phyloP scores from a whole-genome alignment of 1,140 invertebrate species.

The Drosophila novamexicana region DNA sequence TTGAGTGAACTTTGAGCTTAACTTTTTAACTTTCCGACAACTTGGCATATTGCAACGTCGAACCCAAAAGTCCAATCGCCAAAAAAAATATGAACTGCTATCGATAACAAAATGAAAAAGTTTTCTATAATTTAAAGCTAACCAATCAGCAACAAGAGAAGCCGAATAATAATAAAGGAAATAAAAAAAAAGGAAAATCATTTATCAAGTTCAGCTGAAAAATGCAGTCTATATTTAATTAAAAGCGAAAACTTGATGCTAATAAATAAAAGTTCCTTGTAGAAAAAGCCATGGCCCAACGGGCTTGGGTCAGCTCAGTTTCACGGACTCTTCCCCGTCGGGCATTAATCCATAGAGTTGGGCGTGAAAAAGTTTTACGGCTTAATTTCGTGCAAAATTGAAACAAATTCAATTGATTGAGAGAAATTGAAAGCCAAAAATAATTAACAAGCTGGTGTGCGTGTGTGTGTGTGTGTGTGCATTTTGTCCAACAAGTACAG shows the following conservation, averaged over 20 bases:
- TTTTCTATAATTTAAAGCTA: conserved; percentile 36
- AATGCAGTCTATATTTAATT: conserved; percentile 73
- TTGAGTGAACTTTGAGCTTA: conserved; percentile 49
- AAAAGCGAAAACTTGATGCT: conserved; percentile 69
- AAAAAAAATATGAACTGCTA: conserved; percentile 38
- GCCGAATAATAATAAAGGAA: conserved; percentile 1
- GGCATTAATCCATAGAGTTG: conserved; percentile 30
- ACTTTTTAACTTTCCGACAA: conserved; percentile 61
- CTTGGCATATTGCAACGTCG: conserved; percentile 63
- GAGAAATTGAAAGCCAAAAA: conserved; percentile 14
- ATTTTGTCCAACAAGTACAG: conserved; percentile 23
- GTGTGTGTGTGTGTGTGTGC: background rate
- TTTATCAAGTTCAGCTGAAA: conserved; percentile 66
- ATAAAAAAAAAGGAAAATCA: conserved; percentile 52
- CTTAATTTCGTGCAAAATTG: conserved; percentile 69
- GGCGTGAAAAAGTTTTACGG: conserved; percentile 44
- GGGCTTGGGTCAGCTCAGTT: conserved; percentile 3
- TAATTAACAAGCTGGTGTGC: background rate
- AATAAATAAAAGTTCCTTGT: conserved; percentile 68
- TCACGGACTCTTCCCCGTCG: background rate
- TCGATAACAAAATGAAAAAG: conserved; percentile 53
- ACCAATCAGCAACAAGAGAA: conserved; percentile 36
- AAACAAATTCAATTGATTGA: conserved; percentile 65
- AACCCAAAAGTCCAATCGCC: conserved; percentile 14
- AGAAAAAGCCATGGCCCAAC: conserved; percentile 22